Base-by-base conservation (phyloP, 2,888 invertebrate genomes). In the Trimorus sp. region DNA sequence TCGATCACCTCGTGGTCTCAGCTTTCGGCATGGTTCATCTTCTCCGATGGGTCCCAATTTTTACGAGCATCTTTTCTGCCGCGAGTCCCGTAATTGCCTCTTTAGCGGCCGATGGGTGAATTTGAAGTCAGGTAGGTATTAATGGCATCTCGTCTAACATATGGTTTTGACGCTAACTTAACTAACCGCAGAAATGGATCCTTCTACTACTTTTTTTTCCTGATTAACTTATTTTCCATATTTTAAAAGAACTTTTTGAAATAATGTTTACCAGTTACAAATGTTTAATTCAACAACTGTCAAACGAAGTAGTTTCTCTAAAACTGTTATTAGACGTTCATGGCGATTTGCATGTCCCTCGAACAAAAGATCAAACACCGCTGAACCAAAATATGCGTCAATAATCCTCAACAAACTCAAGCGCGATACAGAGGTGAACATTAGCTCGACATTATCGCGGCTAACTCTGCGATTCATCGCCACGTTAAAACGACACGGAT, bases 41-140 rank as follows among this genome's bases (percentile, higher is more conserved):
- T 83, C 77, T 80, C 79, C 68, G 74, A 63, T 82, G 79, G 77
- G 66, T 79, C 81, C 78, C 79, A 87, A 89, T 88, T 90, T 90
- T 90, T 90, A 90, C 89, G 90, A 90, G 87, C 88, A 77, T 87
- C 89, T 88, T 26, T 26, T 88, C 84, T 81, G 84, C 85, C 89
- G 83, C 84, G 85, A 89, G 87, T 88, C 86, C 76, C 86, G 86
- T 90, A 90, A 90, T 90, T 90, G 89, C 89, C 89, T 89, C 89
- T 90, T 90, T 90, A 90, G 89, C 88, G 86, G 86, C 89, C 86
- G 81, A 69, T 69, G 76, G 65, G 62, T 63, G 70, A 63, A 59
- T 80, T 75, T 70, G 58, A 68, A 73, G 58, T 59, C 71, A 69
- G 81, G 69, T 77, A 69, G 81, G 59, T 77, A 73, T 81, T 77